Evolutionary conservation across 92 coral and sea anemone species (phyloP).

Genomic region (Siderastrea radians): DNA sequence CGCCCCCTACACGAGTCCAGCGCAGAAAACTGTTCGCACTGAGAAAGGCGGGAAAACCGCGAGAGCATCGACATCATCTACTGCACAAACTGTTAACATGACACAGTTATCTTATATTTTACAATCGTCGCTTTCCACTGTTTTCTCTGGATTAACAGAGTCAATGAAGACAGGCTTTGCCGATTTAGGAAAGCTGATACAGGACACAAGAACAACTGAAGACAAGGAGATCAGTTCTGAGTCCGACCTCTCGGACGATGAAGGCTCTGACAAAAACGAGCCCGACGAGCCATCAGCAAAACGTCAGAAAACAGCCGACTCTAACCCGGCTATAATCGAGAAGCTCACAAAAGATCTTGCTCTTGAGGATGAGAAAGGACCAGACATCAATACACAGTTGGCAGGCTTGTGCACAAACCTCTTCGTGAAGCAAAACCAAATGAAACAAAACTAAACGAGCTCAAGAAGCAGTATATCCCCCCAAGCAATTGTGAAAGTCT

Average conservation of each 20-base stretch:
- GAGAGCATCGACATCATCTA: conserved; percentile 1
- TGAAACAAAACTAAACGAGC: conserved; percentile 15
- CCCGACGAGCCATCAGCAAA: conserved; percentile 1
- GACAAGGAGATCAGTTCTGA: neutral
- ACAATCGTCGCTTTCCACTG: conserved; percentile 1
- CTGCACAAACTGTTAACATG: neutral
- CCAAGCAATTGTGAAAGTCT: conserved; percentile 13
- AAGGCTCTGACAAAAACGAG: neutral
- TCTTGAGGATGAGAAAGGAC: conserved; percentile 27
- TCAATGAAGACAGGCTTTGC: conserved; percentile 17
- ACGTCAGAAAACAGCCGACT: conserved; percentile 2
- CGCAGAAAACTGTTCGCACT: neutral
- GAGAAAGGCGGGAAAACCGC: conserved; percentile 13
- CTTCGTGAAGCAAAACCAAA: conserved; percentile 19
- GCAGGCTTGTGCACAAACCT: conserved; percentile 2
- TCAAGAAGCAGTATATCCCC: conserved; percentile 9
- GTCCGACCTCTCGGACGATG: conserved; percentile 1
- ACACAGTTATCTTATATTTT: neutral
- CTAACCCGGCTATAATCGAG: conserved; percentile 11
- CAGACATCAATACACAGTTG: neutral
- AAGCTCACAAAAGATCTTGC: conserved; percentile 8
- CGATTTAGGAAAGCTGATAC: conserved; percentile 13
- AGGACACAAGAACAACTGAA: conserved; percentile 2
- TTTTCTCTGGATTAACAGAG: conserved; percentile 6
- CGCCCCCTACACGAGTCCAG: too few relatives aligned